Conservation (phyloP, 2,113 vertebrate genomes). For the Tinamus guttatus region DNA sequence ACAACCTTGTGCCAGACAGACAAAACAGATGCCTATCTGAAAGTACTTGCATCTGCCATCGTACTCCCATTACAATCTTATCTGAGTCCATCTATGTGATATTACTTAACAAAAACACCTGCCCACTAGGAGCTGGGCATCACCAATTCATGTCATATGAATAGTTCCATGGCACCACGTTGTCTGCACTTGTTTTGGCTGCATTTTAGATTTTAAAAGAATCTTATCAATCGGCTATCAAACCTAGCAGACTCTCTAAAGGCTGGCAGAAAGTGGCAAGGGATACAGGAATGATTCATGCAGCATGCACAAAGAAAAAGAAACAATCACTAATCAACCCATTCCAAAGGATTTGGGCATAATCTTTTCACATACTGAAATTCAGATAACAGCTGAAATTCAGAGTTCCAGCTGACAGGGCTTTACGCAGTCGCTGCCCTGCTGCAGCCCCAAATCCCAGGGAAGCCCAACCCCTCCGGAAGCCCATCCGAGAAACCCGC, state of each 20-base stretch:
- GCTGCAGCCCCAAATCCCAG: constrained; percentile 34
- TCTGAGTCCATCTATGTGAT: background rate
- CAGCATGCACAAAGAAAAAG: background rate
- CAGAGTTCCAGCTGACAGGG: background rate
- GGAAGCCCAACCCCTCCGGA: background rate
- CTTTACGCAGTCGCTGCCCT: background rate
- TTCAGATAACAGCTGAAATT: background rate
- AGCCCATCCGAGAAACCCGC: background rate
- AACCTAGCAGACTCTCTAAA: background rate
- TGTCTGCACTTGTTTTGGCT: background rate
- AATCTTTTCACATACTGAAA: background rate
- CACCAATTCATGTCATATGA: background rate
- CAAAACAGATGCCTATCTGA: background rate
- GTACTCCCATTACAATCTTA: background rate
- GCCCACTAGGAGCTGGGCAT: background rate
- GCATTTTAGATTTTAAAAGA: background rate
- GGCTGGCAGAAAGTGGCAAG: background rate
- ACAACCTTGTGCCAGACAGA: background rate
- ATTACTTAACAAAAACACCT: background rate
- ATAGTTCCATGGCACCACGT: background rate
- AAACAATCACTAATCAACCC: background rate
- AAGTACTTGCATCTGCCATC: background rate
- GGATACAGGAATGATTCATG: background rate
- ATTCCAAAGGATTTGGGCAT: background rate
- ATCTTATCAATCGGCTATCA: background rate